A percentile compares a stretch with the other conserved stretches of the same genome.
These are phyloP conservation scores for Gracilinanus agilis DNA, from an alignment of 2,113 vertebrate species.

Conservation along the genomic window DNA sequence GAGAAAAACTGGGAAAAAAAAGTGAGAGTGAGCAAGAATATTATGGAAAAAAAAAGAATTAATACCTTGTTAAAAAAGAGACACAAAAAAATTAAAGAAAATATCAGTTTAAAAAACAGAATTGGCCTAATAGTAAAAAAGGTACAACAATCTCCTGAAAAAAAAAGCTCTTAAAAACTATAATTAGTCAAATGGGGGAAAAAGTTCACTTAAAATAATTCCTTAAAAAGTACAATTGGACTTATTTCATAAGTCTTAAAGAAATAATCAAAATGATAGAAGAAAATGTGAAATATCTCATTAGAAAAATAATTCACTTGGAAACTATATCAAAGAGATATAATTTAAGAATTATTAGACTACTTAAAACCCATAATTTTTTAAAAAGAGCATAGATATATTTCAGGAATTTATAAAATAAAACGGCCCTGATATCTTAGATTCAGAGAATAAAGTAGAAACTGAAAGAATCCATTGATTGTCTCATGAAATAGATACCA, in stretches of 20 bases:
- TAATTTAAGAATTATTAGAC: neutral
- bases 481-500: neutral
- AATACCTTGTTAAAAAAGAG: neutral
- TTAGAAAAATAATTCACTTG: neutral
- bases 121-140: neutral
- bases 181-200: too few relatives aligned
- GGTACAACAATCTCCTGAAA: too few relatives aligned
- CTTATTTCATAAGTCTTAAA: neutral
- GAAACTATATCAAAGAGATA: neutral
- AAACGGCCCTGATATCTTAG: neutral
- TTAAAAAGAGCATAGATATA: neutral
- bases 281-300: neutral
- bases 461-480: neutral
- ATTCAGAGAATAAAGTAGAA: neutral
- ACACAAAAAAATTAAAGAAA: neutral
- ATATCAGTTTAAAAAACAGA: neutral
- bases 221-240: neutral
- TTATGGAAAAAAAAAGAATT: neutral
- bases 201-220: neutral
- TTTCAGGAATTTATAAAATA: neutral
- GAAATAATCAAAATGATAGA: neutral
- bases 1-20: neutral
- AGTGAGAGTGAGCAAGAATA: neutral
- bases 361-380: too few relatives aligned
- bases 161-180: too few relatives aligned